Evolutionary conservation across 2,888 invertebrate genomes (phyloP).

Genomic region (Netelia virgata): DNA sequence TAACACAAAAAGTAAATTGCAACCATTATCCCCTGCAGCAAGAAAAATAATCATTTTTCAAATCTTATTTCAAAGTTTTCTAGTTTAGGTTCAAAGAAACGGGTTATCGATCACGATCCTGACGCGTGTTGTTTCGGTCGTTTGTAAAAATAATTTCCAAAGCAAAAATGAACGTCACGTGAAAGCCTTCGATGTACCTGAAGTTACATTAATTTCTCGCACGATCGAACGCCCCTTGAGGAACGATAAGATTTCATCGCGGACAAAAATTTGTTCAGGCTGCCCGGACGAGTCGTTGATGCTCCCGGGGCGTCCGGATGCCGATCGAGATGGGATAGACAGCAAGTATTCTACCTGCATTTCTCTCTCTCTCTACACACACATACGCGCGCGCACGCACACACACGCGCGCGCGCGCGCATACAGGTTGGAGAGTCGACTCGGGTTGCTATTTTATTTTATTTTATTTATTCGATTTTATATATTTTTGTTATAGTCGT

Average conservation of each 20-base stretch:
- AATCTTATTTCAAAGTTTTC: too few species aligned
- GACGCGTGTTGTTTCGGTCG: too few species aligned
- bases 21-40: too few species aligned
- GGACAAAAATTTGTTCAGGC: constrained; percentile 28
- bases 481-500: constrained; percentile 2
- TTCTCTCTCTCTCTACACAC: too few species aligned
- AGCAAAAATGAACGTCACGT: constrained; percentile 1
- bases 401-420: neutral
- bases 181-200: constrained; percentile 1
- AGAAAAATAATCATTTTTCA: too few species aligned
- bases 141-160: too few species aligned
- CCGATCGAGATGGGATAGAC: constrained; percentile 48
- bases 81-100: too few species aligned
- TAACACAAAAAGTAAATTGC: too few species aligned
- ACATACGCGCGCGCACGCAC: too few species aligned
- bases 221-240: constrained; percentile 50
- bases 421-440: too few species aligned
- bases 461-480: neutral
- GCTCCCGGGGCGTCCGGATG: constrained; percentile 59
- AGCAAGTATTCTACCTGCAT: neutral
- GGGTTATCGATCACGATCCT: too few species aligned
- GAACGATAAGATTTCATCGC: constrained; percentile 5
- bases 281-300: constrained; percentile 29
- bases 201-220: constrained; percentile 52
- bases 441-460: neutral